Evolutionary conservation across 2,113 vertebrate genomes (phyloP).

Genomic region (Gallinago jamesoni): DNA sequence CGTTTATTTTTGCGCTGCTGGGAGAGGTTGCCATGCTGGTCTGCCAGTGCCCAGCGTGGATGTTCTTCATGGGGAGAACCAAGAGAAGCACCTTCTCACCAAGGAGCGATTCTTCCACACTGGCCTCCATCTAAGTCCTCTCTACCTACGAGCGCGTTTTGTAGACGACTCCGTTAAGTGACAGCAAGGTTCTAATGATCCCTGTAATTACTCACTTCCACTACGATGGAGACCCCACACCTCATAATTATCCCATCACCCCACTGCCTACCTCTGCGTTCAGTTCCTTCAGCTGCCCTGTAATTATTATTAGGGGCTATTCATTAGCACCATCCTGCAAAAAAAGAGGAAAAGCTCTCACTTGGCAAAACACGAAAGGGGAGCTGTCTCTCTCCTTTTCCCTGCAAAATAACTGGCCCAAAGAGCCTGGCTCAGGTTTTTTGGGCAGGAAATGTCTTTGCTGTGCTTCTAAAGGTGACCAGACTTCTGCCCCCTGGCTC

Average conservation of each 20-base stretch:
- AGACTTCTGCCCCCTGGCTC: background rate
- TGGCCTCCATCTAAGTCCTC: background rate
- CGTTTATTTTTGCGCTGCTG: accelerated
- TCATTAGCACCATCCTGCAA: background rate
- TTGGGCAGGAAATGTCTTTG: background rate
- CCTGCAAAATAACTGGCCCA: background rate
- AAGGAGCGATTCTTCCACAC: background rate
- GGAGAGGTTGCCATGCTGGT: background rate
- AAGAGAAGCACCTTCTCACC: accelerated
- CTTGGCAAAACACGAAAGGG: background rate
- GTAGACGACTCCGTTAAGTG: background rate
- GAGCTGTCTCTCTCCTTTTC: background rate
- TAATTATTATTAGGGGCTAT: background rate
- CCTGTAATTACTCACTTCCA: background rate
- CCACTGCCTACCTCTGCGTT: background rate
- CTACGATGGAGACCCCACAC: background rate
- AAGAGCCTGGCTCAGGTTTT: background rate
- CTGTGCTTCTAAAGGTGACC: background rate
- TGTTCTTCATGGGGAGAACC: background rate
- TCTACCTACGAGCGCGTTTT: background rate
- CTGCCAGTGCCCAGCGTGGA: background rate
- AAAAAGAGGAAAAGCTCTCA: background rate
- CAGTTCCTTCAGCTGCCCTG: background rate
- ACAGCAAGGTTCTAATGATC: background rate
- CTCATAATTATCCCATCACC: background rate